phyloP scores from a whole-genome alignment of 2,797 vertebrate genomes.

The Anguilla marmorata region DNA sequence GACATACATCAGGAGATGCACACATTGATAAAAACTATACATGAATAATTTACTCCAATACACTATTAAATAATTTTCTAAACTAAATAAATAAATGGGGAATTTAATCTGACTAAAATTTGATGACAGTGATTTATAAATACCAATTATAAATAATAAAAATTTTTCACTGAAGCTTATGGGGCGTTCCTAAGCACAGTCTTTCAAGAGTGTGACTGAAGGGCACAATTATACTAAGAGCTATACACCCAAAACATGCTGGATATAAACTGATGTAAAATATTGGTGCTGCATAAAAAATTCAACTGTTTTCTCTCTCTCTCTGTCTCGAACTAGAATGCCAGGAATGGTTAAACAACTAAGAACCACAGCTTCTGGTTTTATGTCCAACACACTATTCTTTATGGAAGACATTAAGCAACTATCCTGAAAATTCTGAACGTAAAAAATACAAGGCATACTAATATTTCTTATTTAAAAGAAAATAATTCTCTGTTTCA shows the following conservation, averaged over 20 bases:
- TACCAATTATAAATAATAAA: background rate
- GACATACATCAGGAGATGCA: background rate
- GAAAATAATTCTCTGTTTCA: background rate
- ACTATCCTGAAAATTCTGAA: background rate
- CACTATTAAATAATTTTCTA: too few species aligned
- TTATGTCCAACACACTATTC: background rate
- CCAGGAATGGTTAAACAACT: background rate
- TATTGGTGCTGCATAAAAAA: background rate
- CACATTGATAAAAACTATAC: background rate
- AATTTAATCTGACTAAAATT: too few species aligned
- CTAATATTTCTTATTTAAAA: background rate
- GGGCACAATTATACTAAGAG: background rate
- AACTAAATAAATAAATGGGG: too few species aligned
- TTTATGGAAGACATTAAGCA: background rate
- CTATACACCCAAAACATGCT: background rate
- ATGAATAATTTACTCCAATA: background rate
- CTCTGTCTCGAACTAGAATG: too few species aligned
- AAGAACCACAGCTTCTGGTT: background rate
- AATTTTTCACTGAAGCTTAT: background rate
- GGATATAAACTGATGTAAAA: background rate
- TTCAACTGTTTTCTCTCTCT: background rate
- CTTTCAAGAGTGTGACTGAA: conserved; percentile 1
- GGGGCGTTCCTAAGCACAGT: background rate
- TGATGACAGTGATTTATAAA: conserved; percentile 2
- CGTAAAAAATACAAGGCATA: background rate